Evolutionary conservation across 1,140 invertebrate species (phyloP), one percentile per base, ranked within the genome.

Genomic region (Drosophila navojoa): DNA sequence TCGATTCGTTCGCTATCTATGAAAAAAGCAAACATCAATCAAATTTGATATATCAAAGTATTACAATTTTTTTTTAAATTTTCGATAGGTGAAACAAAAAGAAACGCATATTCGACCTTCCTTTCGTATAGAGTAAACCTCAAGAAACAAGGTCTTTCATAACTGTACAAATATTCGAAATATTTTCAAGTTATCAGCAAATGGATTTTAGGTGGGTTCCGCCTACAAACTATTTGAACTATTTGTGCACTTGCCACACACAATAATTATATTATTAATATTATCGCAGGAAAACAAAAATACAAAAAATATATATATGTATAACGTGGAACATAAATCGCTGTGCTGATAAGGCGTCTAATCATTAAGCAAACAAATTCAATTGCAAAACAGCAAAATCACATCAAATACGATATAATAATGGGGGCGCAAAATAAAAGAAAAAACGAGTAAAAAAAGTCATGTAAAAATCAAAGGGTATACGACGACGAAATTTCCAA

Each of bases 361-460:
- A 78, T 78, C 75, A 74, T 50, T 70, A 59, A 67, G 27, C 40
- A 64, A 68, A 72, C 72, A 84, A 87, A 76, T 85, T 87, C 67
- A 78, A 67, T 72, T 76, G 67, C 79, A 82, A 81, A 81, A 81
- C 70, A 71, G 57, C 54, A 77, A 38, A 81, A 81, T 62, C 63
- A 71, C 58, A 79, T 52, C 72, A 70, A 76, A 73, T 32, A 29
- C 45, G 45, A 71, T 57, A 72, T 47, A 77, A 73, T 62, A 60
- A 75, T 60, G 55, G 54, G 60, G 62, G 54, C 45, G 49, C 61
- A 32, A 19, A 38, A 55, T 57, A 44, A 49, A 38, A 55, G 50
- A 44, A 49, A 15, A 25, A 44, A 6, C 1, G 16, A 45, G 10
- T 32, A 19, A 45, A 11, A 25, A 71, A 5, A 42, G 10, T 11